Evolutionary conservation across 2,113 vertebrate genomes (phyloP).

Genomic region (Scomber colias): DNA sequence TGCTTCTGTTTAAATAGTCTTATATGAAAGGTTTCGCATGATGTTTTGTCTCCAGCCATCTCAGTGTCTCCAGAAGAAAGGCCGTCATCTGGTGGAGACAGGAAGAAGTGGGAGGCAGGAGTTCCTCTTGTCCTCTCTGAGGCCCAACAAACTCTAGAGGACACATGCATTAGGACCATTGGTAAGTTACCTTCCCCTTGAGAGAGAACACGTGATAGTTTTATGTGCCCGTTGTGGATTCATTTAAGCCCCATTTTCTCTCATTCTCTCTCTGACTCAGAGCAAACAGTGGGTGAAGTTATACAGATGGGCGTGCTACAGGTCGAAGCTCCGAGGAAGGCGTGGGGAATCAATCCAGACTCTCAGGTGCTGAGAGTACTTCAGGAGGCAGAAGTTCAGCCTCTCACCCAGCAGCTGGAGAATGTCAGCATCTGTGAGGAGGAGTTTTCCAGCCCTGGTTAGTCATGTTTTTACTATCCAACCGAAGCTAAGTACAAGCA

Average conservation of each 20-base stretch:
- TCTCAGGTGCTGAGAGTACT: conserved; percentile 89
- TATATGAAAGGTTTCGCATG: too few species aligned
- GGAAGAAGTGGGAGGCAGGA: conserved; percentile 92
- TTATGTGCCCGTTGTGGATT: neutral
- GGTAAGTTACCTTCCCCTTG: conserved; percentile 71
- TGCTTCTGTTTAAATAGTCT: neutral
- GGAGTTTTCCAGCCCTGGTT: conserved; percentile 26
- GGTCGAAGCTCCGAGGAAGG: conserved; percentile 86
- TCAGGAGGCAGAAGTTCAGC: conserved; percentile 91
- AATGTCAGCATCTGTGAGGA: conserved; percentile 60
- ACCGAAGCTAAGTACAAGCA: neutral
- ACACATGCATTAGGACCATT: conserved; percentile 84
- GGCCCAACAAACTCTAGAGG: conserved; percentile 87
- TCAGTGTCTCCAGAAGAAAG: conserved; percentile 54
- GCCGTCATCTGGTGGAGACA: conserved; percentile 82
- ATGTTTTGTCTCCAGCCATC: conserved; percentile 31
- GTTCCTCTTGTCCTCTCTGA: conserved; percentile 86
- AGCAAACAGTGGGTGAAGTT: conserved; percentile 87
- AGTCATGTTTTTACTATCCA: conserved; percentile 8
- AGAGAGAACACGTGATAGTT: neutral
- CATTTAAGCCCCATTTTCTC: too few species aligned
- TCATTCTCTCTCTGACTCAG: conserved; percentile 69
- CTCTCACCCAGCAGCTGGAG: conserved; percentile 88
- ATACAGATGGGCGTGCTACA: conserved; percentile 85
- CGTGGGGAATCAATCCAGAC: conserved; percentile 89